phyloP scores from a whole-genome alignment of 2,888 invertebrate genomes.

The Physocephala rufipes region DNA sequence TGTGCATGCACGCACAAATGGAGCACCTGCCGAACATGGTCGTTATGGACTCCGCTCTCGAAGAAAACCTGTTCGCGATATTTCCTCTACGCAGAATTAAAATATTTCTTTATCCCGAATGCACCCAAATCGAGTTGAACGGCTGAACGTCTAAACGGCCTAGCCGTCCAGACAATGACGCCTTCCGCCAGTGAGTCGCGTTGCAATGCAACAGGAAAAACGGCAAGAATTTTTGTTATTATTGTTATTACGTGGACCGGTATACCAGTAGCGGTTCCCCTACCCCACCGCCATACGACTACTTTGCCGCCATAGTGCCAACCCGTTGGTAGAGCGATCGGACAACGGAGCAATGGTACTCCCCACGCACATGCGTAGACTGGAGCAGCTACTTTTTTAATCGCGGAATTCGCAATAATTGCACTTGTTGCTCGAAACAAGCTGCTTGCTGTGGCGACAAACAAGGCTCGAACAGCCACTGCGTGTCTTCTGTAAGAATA shows the following conservation, averaged over 20 bases:
- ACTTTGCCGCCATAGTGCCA: slow-evolving; percentile 46
- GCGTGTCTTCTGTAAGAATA: slow-evolving; percentile 1
- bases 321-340: not conserved
- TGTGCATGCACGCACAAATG: slow-evolving; percentile 41
- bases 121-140: slow-evolving; percentile 16
- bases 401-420: slow-evolving; percentile 45
- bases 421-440: slow-evolving; percentile 47
- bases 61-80: slow-evolving; percentile 39
- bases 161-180: slow-evolving; percentile 28
- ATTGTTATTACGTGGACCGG: slow-evolving; percentile 32
- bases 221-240: slow-evolving; percentile 42
- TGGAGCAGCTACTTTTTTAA: slow-evolving; percentile 36
- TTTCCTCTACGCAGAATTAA: slow-evolving; percentile 40
- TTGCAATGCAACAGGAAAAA: slow-evolving; percentile 40
- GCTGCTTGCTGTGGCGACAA: slow-evolving; percentile 34
- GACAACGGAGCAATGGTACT: slow-evolving; percentile 32
- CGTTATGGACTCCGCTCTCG: slow-evolving; percentile 29
- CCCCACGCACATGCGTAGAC: slow-evolving; percentile 46
- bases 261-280: slow-evolving; percentile 1
- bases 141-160: slow-evolving; percentile 18
- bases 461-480: slow-evolving; percentile 34
- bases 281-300: not conserved
- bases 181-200: slow-evolving; percentile 6
- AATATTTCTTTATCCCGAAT: slow-evolving; percentile 32
- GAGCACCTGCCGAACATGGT: slow-evolving; percentile 50